phyloP scores from a whole-genome alignment of 2,113 vertebrate genomes.

The Scartelaos histophorus region DNA sequence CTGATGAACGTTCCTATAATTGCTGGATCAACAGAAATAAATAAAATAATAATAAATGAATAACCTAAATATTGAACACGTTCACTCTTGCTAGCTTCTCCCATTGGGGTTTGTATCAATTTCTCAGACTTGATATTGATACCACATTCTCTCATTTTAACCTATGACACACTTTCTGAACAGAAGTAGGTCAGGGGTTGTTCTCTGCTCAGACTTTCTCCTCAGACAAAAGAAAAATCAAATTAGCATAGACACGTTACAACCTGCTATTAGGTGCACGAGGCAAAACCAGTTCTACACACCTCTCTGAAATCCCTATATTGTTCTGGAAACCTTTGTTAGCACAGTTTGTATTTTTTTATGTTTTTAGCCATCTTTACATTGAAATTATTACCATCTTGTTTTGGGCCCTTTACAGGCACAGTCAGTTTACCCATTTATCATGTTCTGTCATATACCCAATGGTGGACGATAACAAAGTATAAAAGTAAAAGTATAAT shows the following conservation, averaged over 20 bases:
- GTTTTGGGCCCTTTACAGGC: background rate
- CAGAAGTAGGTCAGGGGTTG: conserved; percentile 18
- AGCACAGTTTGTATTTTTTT: background rate
- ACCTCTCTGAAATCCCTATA: background rate
- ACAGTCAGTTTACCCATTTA: background rate
- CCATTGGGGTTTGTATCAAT: background rate
- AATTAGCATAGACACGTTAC: background rate
- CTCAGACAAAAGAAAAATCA: conserved; percentile 2
- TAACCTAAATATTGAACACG: too few relatives aligned
- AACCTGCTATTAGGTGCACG: conserved; percentile 1
- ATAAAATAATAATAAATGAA: too few relatives aligned
- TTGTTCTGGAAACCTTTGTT: conserved; percentile 1
- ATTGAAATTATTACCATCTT: background rate
- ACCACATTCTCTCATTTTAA: background rate
- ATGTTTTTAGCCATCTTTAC: conserved; percentile 3
- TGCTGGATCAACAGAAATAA: too few relatives aligned
- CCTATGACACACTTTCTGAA: conserved; percentile 28
- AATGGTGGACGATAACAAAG: too few relatives aligned
- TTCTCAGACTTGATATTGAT: background rate
- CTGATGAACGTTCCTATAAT: background rate
- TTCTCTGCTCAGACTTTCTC: background rate
- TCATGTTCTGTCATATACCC: background rate
- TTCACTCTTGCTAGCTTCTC: background rate
- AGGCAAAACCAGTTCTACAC: conserved; percentile 28
- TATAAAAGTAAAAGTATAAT: too few relatives aligned